Percentiles rank a stretch among this genome's conserved stretches.
Evolutionary conservation across 2,797 vertebrate species (phyloP).

Genomic region (Pteronotus mesoamericanus): DNA sequence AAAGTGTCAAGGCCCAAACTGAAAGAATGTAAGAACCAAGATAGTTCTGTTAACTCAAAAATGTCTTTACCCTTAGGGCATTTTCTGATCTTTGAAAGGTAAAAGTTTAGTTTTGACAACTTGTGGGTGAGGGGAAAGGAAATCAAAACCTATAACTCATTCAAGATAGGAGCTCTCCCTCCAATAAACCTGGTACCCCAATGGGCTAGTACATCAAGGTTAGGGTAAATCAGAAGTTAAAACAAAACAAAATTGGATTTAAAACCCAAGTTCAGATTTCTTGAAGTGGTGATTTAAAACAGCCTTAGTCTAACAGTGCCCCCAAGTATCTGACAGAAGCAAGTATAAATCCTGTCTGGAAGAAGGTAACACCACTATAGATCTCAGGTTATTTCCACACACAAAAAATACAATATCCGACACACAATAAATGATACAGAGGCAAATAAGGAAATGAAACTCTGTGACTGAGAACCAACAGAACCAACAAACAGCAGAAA

Average conservation of each 20-base stretch:
- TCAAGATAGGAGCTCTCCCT: background rate
- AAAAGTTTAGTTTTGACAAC: background rate
- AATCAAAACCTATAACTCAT: background rate
- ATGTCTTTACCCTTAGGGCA: background rate
- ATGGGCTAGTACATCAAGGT: background rate
- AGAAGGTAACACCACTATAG: background rate
- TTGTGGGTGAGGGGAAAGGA: background rate
- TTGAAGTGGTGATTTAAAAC: background rate
- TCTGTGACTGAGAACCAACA: background rate
- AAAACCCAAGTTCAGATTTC: background rate
- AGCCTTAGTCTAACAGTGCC: constrained; percentile 32
- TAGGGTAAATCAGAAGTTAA: background rate
- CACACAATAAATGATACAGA: background rate
- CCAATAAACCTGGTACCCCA: background rate
- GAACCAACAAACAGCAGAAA: constrained; percentile 49
- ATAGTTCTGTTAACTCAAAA: background rate
- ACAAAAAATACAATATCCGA: background rate
- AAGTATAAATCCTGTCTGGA: background rate
- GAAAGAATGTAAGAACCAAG: constrained; percentile 6
- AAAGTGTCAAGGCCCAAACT: background rate
- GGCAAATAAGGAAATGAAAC: background rate
- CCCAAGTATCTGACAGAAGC: constrained; percentile 33
- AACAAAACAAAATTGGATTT: constrained; percentile 18
- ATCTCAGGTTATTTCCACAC: background rate
- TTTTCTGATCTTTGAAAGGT: background rate